Evolutionary conservation across 2,113 vertebrate genomes (phyloP).

Genomic region (Gasterosteus nipponicus): DNA sequence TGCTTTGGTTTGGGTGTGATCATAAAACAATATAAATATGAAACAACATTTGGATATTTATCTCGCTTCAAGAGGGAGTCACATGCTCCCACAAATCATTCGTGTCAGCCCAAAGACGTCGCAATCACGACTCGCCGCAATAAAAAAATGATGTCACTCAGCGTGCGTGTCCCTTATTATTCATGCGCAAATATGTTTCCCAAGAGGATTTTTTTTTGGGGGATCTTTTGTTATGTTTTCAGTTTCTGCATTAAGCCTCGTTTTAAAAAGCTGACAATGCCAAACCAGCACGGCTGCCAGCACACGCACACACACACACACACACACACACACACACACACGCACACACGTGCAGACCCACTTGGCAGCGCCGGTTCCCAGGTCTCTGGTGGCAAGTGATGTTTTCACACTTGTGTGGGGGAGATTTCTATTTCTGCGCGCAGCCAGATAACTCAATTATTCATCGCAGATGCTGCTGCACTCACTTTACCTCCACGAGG

Average conservation of each 20-base stretch:
- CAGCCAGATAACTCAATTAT: slow-evolving; percentile 82
- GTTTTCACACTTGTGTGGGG: slow-evolving; percentile 79
- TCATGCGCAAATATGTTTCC: slow-evolving; percentile 4
- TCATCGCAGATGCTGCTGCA: slow-evolving; percentile 72
- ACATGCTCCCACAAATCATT: slow-evolving; percentile 20
- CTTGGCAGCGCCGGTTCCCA: slow-evolving; percentile 53
- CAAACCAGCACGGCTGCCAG: slow-evolving; percentile 20
- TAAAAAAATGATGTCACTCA: not conserved
- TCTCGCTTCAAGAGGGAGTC: slow-evolving; percentile 5
- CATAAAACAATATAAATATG: slow-evolving; percentile 1
- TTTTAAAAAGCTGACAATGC: slow-evolving; percentile 7
- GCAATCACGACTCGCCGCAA: not conserved
- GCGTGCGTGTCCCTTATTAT: not conserved
- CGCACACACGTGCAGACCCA: slow-evolving; percentile 42
- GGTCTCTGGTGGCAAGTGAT: slow-evolving; percentile 72
- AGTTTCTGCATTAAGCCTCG: not conserved
- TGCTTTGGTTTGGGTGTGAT: slow-evolving; percentile 6
- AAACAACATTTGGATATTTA: not conserved
- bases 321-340: slow-evolving; percentile 32
- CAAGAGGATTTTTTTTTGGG: not conserved
- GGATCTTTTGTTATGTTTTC: not conserved
- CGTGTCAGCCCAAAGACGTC: slow-evolving; percentile 4
- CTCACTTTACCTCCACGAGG: slow-evolving; percentile 75
- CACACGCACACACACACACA: slow-evolving; percentile 38
- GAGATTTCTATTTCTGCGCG: slow-evolving; percentile 81